Base-by-base conservation (phyloP, 1,140 invertebrate genomes). In the Spodoptera litura region DNA sequence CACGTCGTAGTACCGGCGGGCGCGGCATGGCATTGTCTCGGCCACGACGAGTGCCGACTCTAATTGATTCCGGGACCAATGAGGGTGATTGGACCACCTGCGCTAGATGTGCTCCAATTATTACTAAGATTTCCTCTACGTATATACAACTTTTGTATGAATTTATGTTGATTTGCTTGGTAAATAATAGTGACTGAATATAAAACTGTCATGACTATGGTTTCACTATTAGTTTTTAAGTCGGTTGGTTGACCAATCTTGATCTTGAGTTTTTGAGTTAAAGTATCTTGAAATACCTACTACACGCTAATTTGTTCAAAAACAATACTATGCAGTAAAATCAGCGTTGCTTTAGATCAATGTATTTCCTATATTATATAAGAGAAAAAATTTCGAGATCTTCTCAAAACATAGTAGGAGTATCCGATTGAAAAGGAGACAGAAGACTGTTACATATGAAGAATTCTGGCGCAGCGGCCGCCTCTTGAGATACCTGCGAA, bases 1-100 rank as follows among this genome's bases (percentile, higher is more conserved):
- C n/a, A 70, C n/a, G 25, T n/a, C 44, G 62, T 15, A 51, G 62
- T 31, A 20, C 62, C 38, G 72, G 9, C 27, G 31, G 72, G 9
- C 27, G 31, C 55, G 59, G 59, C 58, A 11, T 5, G 55, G 58
- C 70, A 82, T 82, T 82, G 78, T 82, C 81, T 73, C 80, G 79
- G 64, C 62, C 68, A 35, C 55, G 72, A 74, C 56, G 68, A 82
- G 73, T 82, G 62, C 72, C 72, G 59, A 59, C 59, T 82, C 72
- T 82, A 82, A 82, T 82, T 82, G 81, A 82, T 82, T 78, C 78
- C 44, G 68, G 59, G 78, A 51, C 58, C 73, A 64, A 75, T 75
- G 58, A 62, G 44, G 58, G 15, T 27, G 73, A 75, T 75, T 64
- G 73, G 49, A 62, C 73, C 73, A 75, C 73, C 59, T 75, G 59